Evolutionary conservation across 2,888 invertebrate species (phyloP).

Genomic region (Amiota communis): DNA sequence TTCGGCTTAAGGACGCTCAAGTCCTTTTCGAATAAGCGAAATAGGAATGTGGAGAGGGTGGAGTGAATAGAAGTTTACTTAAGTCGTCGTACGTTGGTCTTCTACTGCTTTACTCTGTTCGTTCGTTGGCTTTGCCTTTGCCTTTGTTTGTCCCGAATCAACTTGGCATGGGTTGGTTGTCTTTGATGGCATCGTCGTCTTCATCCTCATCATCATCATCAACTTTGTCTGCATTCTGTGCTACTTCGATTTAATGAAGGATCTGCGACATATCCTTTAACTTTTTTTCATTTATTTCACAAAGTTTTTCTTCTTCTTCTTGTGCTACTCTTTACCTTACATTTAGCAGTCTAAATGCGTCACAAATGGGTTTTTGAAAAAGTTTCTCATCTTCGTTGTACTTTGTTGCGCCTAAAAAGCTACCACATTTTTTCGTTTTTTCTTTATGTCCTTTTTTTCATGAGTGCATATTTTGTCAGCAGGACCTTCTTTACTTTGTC

Average conservation of each 20-base stretch:
- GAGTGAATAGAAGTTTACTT: conserved; percentile 32
- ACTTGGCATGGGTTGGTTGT: neutral
- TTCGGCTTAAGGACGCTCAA: conserved; percentile 23
- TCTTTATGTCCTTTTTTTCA: conserved; percentile 21
- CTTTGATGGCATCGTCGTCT: conserved; percentile 39
- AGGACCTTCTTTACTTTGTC: conserved; percentile 30
- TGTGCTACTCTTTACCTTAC: conserved; percentile 44
- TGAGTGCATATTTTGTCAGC: conserved; percentile 15
- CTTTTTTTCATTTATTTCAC: conserved; percentile 38
- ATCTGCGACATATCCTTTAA: conserved; percentile 54
- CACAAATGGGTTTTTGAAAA: conserved; percentile 51
- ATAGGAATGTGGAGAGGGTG: neutral
- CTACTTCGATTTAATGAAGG: conserved; percentile 64
- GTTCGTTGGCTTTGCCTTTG: conserved; percentile 3
- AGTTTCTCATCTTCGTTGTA: conserved; percentile 43
- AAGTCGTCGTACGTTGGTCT: conserved; percentile 37
- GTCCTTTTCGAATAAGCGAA: conserved; percentile 18
- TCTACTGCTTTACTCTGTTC: conserved; percentile 38
- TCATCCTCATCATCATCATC: conserved; percentile 31
- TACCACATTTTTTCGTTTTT: conserved; percentile 25
- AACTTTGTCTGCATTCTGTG: conserved; percentile 26
- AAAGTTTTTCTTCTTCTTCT: conserved; percentile 36
- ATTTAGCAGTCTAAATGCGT: conserved; percentile 43
- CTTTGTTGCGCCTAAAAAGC: conserved; percentile 52
- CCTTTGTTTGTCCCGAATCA: neutral